Conservation (phyloP, 1,140 invertebrate species). For the Maconellicoccus hirsutus region DNA sequence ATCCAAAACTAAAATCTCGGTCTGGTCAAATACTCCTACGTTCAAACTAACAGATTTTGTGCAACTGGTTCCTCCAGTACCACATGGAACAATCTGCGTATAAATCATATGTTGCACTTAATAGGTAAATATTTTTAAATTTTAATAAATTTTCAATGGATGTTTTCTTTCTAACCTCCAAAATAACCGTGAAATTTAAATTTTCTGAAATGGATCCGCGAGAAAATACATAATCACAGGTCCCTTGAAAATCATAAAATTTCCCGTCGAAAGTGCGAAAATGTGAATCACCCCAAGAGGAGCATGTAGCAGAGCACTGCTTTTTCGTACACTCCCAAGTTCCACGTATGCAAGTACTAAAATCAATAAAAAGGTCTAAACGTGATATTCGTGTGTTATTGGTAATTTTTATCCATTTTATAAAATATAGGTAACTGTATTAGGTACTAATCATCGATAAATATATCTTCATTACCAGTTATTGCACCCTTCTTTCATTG, state of each 20-base stretch:
- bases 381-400: background rate
- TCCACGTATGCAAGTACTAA: conserved; percentile 50
- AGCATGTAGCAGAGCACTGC: conserved; percentile 53
- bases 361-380: conserved; percentile 26
- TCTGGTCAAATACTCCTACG: conserved; percentile 41
- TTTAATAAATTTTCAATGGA: background rate
- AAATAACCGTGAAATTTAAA: conserved; percentile 55
- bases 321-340: conserved; percentile 55
- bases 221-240: conserved; percentile 71
- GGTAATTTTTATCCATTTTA: no score
- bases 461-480: conserved; percentile 49
- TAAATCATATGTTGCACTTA: conserved; percentile 26
- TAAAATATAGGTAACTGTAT: background rate
- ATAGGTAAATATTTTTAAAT: conserved; percentile 21
- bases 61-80: conserved; percentile 72
- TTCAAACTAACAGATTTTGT: conserved; percentile 64
- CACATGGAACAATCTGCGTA: conserved; percentile 76
- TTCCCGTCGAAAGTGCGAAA: conserved; percentile 74
- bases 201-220: conserved; percentile 49
- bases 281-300: conserved; percentile 76
- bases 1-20: conserved; percentile 43
- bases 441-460: no score
- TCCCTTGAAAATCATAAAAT: conserved; percentile 75
- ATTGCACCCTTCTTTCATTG: conserved; percentile 70
- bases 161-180: conserved; percentile 41